Evolutionary conservation across 2,113 vertebrate genomes (phyloP).

Genomic region (Oncorhynchus nerka): DNA sequence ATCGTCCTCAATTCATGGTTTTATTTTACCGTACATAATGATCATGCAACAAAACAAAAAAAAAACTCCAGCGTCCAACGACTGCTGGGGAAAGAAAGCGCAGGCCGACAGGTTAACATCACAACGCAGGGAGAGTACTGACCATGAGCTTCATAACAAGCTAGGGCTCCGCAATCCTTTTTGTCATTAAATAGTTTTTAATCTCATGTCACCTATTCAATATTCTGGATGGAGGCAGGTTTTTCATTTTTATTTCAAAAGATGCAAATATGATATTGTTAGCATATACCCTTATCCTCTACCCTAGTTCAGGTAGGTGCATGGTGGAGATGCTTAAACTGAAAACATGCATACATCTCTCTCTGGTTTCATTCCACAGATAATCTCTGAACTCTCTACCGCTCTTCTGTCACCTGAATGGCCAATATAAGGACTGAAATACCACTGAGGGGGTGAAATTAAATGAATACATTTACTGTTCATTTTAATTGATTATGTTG

Average conservation of each 20-base stretch:
- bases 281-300: conserved; percentile 65
- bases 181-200: conserved; percentile 46
- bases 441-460: conserved; percentile 52
- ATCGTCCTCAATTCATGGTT: conserved; percentile 86
- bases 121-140: conserved; percentile 89
- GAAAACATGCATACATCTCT: conserved; percentile 75
- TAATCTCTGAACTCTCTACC: conserved; percentile 59
- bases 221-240: conserved; percentile 68
- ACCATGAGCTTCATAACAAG: conserved; percentile 89
- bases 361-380: conserved; percentile 42
- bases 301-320: conserved; percentile 81
- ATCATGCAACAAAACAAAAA: conserved; percentile 88
- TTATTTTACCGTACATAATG: conserved; percentile 87
- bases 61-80: conserved; percentile 91
- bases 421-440: conserved; percentile 60
- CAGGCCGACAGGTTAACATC: conserved; percentile 88
- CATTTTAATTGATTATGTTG: conserved; percentile 26
- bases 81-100: conserved; percentile 89
- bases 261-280: conserved; percentile 72
- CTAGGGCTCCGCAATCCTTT: conserved; percentile 81
- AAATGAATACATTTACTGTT: conserved; percentile 44
- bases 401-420: conserved; percentile 27
- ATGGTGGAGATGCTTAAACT: conserved; percentile 79
- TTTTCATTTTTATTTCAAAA: conserved; percentile 60
- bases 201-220: conserved; percentile 57